These are phyloP conservation scores for Hyaena hyaena DNA, from an alignment of 2,113 vertebrate species.

Conservation along the genomic window DNA sequence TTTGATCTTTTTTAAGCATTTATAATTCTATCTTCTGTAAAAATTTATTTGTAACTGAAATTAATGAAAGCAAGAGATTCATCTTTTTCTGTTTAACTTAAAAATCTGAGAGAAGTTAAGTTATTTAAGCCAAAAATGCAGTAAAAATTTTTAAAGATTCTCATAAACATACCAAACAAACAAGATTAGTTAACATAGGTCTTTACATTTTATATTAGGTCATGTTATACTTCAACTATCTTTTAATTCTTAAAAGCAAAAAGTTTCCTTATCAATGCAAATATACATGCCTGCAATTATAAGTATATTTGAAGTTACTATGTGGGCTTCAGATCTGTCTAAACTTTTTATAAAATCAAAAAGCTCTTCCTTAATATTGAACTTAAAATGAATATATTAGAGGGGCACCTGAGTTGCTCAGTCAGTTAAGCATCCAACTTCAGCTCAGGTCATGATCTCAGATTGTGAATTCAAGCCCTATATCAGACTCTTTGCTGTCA, in stretches of 20 bases:
- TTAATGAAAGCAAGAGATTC: background rate
- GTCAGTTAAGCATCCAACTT: no score
- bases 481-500: no score
- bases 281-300: background rate
- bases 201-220: slow-evolving; percentile 23
- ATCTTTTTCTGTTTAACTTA: background rate
- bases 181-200: background rate
- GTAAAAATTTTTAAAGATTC: background rate
- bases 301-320: background rate
- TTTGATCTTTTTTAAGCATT: slow-evolving; percentile 7
- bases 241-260: slow-evolving; percentile 18
- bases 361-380: background rate
- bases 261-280: background rate
- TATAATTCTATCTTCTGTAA: slow-evolving; percentile 25
- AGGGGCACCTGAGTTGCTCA: no score
- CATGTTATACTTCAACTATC: background rate
- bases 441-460: no score
- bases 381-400: background rate
- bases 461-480: no score
- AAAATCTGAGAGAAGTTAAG: background rate
- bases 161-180: background rate
- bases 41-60: background rate
- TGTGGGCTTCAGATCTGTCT: background rate
- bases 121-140: background rate
- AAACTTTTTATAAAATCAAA: background rate